phyloP scores from a whole-genome alignment of 2,113 vertebrate species.

The Psammodynastes pulverulentus region DNA sequence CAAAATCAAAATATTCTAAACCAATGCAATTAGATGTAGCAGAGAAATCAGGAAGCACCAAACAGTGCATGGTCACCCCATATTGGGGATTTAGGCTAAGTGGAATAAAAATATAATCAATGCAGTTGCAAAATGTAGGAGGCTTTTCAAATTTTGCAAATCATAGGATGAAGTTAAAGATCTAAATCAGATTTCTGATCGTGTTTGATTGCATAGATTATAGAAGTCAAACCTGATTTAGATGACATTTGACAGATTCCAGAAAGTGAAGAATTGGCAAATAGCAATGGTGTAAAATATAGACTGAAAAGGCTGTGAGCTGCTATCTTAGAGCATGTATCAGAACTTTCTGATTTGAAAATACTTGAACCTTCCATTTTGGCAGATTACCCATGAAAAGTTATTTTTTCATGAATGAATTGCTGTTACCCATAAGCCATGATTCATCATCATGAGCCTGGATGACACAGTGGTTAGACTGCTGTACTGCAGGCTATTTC shows the following conservation, averaged over 20 bases:
- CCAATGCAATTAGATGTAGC: not conserved
- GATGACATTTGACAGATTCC: not conserved
- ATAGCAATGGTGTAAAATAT: not conserved
- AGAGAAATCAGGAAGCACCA: not conserved
- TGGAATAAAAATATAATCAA: not conserved
- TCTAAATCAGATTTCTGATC: not conserved
- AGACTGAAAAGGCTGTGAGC: not conserved
- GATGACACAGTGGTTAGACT: too few species aligned
- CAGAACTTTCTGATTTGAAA: not conserved
- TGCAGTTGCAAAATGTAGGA: not conserved
- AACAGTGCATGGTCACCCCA: not conserved
- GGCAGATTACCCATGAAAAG: not conserved
- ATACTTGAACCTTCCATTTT: not conserved
- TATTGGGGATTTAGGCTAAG: not conserved
- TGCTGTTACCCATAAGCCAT: not conserved
- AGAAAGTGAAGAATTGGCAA: not conserved
- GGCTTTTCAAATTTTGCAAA: not conserved
- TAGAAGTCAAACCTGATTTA: not conserved
- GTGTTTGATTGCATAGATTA: not conserved
- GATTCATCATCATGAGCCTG: not conserved
- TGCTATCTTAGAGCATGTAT: not conserved
- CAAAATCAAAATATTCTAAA: not conserved
- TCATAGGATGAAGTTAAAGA: not conserved
- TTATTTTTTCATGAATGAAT: accelerated
- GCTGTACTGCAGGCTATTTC: too few species aligned